A percentile compares a stretch with the other conserved stretches of the same genome.
These are phyloP conservation scores for Lordiphosa stackelbergi DNA, from an alignment of 1,140 invertebrate genomes.

Conservation along the genomic window DNA sequence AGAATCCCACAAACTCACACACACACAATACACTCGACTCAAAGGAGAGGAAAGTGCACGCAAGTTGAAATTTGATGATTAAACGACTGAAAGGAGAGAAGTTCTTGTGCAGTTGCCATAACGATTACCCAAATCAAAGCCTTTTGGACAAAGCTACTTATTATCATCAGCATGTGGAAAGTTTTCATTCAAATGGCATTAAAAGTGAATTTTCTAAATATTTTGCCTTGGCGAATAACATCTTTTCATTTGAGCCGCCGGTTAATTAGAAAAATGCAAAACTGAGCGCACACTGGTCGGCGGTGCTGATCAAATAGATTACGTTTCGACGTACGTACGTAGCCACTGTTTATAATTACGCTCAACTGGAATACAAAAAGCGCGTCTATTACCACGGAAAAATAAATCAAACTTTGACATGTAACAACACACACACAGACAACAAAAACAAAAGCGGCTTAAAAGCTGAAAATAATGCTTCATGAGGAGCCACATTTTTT, in stretches of 20 bases:
- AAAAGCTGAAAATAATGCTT: slow-evolving; percentile 25
- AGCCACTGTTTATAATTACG: slow-evolving; percentile 32
- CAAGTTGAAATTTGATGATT: slow-evolving; percentile 15
- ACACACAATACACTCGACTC: not conserved
- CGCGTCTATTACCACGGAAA: slow-evolving; percentile 61
- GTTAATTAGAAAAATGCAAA: slow-evolving; percentile 58
- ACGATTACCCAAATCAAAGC: not conserved
- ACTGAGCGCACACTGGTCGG: slow-evolving; percentile 36
- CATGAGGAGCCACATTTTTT: slow-evolving; percentile 43
- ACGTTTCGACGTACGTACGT: slow-evolving; percentile 14
- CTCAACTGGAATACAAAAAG: slow-evolving; percentile 41
- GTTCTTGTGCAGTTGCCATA: not conserved
- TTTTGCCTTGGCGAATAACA: slow-evolving; percentile 26
- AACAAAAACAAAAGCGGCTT: not conserved
- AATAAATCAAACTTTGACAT: slow-evolving; percentile 73
- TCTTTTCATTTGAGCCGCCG: slow-evolving; percentile 41
- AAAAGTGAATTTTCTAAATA: slow-evolving; percentile 40
- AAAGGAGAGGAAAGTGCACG: slow-evolving; percentile 17
- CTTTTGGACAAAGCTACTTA: slow-evolving; percentile 5
- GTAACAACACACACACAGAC: slow-evolving; percentile 13
- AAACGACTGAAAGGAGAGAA: not conserved
- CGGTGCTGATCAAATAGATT: slow-evolving; percentile 74
- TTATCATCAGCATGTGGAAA: slow-evolving; percentile 8
- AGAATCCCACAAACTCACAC: slow-evolving; percentile 31
- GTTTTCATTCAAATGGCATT: slow-evolving; percentile 1